Conservation (phyloP, 2,888 invertebrate species). For the Watsonalla binaria region DNA sequence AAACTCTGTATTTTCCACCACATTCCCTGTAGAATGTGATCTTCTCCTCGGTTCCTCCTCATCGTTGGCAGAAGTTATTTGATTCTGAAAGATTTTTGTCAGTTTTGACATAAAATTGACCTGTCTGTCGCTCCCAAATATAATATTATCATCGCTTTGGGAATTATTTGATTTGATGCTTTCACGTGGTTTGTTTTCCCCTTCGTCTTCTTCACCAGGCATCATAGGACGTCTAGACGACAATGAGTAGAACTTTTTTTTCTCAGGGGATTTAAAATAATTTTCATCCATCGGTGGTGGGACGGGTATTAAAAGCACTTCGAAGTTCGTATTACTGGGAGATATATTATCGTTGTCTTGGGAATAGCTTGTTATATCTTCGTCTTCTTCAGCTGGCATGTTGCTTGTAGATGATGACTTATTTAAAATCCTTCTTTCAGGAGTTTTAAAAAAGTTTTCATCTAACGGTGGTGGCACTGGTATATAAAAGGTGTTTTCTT, state of each 20-base stretch:
- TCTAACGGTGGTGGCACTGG: constrained; percentile 66
- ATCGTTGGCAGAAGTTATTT: constrained; percentile 39
- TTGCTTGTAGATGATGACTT: constrained; percentile 33
- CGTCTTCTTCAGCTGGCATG: constrained; percentile 14
- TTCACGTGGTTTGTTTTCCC: constrained; percentile 36
- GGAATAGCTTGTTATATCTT: constrained; percentile 8
- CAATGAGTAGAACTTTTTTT: constrained; percentile 40
- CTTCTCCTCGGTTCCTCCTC: constrained; percentile 49
- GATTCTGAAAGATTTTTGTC: constrained; percentile 58
- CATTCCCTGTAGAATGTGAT: constrained; percentile 61
- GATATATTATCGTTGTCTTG: too few relatives aligned
- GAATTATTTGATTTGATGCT: constrained; percentile 48
- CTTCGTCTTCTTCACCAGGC: constrained; percentile 15
- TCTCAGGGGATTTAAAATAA: constrained; percentile 39
- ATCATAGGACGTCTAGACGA: constrained; percentile 28
- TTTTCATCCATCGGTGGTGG: constrained; percentile 67
- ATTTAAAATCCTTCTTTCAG: constrained; percentile 19
- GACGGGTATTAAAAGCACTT: constrained; percentile 49
- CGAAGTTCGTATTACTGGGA: constrained; percentile 23
- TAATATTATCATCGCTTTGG: constrained; percentile 44
- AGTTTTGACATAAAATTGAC: constrained; percentile 66
- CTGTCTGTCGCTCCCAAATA: constrained; percentile 56
- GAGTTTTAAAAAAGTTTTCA: constrained; percentile 48
- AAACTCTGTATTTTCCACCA: constrained; percentile 37
- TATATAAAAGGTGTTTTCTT: constrained; percentile 45